These are phyloP conservation scores for Halocaridina rubra DNA, from an alignment of 2,888 invertebrate genomes.

Conservation along the genomic window DNA sequence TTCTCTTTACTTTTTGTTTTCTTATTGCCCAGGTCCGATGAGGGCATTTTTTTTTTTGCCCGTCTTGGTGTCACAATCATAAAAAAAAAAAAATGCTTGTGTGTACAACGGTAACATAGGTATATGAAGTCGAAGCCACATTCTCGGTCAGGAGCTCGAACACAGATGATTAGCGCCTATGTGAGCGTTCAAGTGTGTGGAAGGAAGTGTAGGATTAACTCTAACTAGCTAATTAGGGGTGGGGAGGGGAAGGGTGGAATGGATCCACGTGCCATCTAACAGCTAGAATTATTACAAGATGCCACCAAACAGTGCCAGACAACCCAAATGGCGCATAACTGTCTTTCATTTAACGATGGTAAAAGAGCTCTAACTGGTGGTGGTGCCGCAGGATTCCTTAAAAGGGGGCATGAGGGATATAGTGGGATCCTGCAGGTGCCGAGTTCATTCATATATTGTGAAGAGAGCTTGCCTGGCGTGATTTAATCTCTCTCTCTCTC, in stretches of 20 bases:
- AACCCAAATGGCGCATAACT: neutral
- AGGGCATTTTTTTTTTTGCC: too few relatives aligned
- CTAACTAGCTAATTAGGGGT: conserved; percentile 20
- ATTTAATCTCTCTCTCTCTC: neutral
- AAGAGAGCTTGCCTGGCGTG: neutral
- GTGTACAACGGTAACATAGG: too few relatives aligned
- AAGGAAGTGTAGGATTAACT: conserved; percentile 26
- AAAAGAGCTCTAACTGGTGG: neutral
- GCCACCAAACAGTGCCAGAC: neutral
- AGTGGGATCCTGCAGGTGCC: neutral
- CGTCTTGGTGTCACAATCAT: too few relatives aligned
- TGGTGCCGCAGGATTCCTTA: too few relatives aligned
- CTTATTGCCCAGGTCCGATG: too few relatives aligned
- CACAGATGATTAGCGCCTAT: conserved; percentile 2
- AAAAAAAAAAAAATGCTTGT: too few relatives aligned
- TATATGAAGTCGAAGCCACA: neutral
- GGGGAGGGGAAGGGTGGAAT: conserved; percentile 7
- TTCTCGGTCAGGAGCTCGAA: neutral
- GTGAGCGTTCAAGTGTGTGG: neutral
- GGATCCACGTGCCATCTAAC: conserved; percentile 19
- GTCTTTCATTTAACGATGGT: neutral
- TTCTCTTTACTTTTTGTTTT: too few relatives aligned
- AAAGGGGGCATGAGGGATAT: neutral
- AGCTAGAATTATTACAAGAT: neutral
- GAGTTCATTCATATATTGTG: conserved; percentile 9